Evolutionary conservation across 2,113 vertebrate genomes (phyloP), one percentile per base, ranked within the genome.

Genomic region (Gasterosteus nipponicus): DNA sequence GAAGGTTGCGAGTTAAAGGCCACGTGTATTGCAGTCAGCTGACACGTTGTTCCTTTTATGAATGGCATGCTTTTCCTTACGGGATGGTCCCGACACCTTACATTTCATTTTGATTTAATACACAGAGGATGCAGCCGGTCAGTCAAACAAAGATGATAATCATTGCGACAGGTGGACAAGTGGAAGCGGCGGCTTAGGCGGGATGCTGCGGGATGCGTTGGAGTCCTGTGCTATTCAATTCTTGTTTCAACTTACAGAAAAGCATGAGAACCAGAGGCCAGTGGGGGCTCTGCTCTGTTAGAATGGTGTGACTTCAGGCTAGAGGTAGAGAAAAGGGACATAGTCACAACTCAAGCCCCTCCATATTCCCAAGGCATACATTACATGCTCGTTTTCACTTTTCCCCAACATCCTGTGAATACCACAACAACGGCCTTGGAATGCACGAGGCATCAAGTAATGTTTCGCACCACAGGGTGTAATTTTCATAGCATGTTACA

Each of bases 401-500:
- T 64, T 61, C 60, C 60, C 19, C 44, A 0, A 31, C 35, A 69
- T 31, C 71, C 19, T 16, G 61, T 73, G 83, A 86, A 83, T 65
- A 72, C 6, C 64, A 29, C 42, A 80, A 14, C 76, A 69, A 77
- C 75, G 41, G 49, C 77, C 76, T 82, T 73, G 69, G 60, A 47
- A 78, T 69, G 51, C 78, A 76, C 69, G 74, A n/a, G 41, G 56
- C 49, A 77, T 75, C 39, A 58, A 77, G 64, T 64, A 68, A 56
- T 69, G 15, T 76, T 77, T 67, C 39, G 74, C 2, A 60, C 77
- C 70, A 56, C 33, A 39, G 80, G 81, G 64, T 54, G 39, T 86
- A 58, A 81, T 91, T 86, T 87, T 75, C 71, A 91, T 89, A 85
- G 68, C 58, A 74, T 71, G 42, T 73, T 87, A 75, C 76, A 80